Evolutionary conservation across 2,797 vertebrate genomes (phyloP).

Genomic region (Urophycis tenuis): DNA sequence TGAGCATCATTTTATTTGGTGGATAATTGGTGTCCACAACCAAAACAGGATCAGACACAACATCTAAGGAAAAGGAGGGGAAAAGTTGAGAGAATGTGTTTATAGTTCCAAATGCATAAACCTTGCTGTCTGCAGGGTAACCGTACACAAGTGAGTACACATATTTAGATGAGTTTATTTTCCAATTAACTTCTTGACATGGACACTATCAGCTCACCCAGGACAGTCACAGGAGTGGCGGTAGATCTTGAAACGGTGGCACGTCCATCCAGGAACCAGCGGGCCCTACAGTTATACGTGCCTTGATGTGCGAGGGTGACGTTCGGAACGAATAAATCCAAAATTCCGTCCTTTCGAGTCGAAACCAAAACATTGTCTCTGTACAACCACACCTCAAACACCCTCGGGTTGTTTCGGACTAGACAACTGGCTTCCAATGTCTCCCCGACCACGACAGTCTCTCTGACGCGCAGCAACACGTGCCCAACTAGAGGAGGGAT

Average conservation of each 20-base stretch:
- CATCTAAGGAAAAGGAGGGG: slow-evolving; percentile 40
- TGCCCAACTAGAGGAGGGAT: slow-evolving; percentile 52
- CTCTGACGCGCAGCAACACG: slow-evolving; percentile 44
- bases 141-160: background rate
- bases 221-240: slow-evolving; percentile 24
- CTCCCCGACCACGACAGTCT: slow-evolving; percentile 41
- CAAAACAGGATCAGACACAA: slow-evolving; percentile 51
- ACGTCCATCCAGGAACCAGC: slow-evolving; percentile 28
- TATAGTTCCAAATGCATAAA: background rate
- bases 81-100: background rate
- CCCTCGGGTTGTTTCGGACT: slow-evolving; percentile 28
- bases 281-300: slow-evolving; percentile 61
- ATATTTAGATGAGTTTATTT: background rate
- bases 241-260: slow-evolving; percentile 47
- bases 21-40: slow-evolving; percentile 9
- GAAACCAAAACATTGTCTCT: slow-evolving; percentile 49
- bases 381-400: slow-evolving; percentile 55
- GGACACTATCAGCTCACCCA: slow-evolving; percentile 41
- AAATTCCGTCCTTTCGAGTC: slow-evolving; percentile 6
- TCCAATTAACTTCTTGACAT: background rate
- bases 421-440: slow-evolving; percentile 45
- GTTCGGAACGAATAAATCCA: slow-evolving; percentile 35
- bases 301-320: slow-evolving; percentile 48
- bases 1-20: slow-evolving; percentile 35
- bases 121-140: background rate